Percentiles rank a stretch among this genome's conserved stretches.
phyloP scores from a whole-genome alignment of 2,888 invertebrate species.

The Sycophila texana region DNA sequence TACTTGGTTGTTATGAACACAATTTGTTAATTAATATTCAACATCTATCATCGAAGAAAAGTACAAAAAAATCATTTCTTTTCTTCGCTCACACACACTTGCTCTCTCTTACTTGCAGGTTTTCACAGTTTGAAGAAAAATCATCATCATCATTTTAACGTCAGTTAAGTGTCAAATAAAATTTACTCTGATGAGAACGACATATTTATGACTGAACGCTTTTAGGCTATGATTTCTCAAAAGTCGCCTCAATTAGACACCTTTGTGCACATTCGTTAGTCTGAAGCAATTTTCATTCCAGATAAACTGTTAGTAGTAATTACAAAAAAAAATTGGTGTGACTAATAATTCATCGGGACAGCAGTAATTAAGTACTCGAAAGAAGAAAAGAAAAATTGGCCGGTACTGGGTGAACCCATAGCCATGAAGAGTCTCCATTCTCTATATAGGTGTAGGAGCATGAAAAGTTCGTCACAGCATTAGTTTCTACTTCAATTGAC shows the following conservation, averaged over 20 bases:
- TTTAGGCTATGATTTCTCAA: neutral
- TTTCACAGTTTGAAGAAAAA: constrained; percentile 52
- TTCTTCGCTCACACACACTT: constrained; percentile 47
- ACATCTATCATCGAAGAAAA: constrained; percentile 43
- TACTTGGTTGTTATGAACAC: constrained; percentile 42
- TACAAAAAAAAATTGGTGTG: neutral
- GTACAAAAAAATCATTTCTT: constrained; percentile 41
- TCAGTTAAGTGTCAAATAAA: constrained; percentile 37
- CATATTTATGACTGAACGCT: constrained; percentile 3
- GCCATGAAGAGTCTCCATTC: neutral
- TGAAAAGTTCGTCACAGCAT: constrained; percentile 6
- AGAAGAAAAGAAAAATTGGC: neutral
- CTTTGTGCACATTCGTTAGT: too few relatives aligned
- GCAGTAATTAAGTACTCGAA: neutral
- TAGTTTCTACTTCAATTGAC: neutral
- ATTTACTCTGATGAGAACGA: constrained; percentile 11
- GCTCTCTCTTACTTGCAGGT: constrained; percentile 44
- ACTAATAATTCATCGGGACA: constrained; percentile 6
- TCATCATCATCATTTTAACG: constrained; percentile 23
- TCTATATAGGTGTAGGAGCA: neutral
- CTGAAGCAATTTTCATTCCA: too few relatives aligned
- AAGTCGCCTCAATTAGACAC: too few relatives aligned
- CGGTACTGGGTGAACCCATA: neutral
- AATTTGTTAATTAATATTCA: constrained; percentile 49
- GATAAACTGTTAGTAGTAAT: neutral